Evolutionary conservation across 2,113 vertebrate genomes (phyloP).

Genomic region (Mesocricetus auratus): DNA sequence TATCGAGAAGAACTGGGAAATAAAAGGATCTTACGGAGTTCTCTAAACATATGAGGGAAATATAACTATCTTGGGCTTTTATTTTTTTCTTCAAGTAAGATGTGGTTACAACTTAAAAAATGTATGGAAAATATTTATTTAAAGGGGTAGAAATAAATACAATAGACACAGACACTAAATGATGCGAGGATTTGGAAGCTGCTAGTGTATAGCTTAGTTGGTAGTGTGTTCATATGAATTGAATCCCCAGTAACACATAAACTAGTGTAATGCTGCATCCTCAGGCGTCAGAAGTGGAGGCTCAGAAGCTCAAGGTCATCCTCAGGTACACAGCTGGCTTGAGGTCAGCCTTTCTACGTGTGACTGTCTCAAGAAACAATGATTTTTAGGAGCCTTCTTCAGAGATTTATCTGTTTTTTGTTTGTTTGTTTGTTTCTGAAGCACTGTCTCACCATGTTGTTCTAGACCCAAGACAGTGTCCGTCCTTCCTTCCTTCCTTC

Average conservation of each 20-base stretch:
- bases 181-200: neutral
- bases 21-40: neutral
- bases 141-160: neutral
- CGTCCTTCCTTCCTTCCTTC: too few relatives aligned
- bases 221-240: too few relatives aligned
- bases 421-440: neutral
- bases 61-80: neutral
- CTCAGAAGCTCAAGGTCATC: neutral
- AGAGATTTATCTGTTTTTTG: neutral
- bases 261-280: neutral
- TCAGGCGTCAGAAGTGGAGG: neutral
- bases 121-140: slow-evolving; percentile 30
- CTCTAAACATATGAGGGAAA: neutral
- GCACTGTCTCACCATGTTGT: neutral
- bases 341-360: neutral
- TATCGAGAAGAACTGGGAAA: slow-evolving; percentile 5
- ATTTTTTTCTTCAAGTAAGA: slow-evolving; percentile 11
- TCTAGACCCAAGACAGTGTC: neutral
- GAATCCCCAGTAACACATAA: neutral
- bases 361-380: neutral
- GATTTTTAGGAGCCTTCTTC: neutral
- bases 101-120: neutral
- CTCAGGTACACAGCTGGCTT: neutral
- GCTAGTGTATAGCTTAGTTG: neutral
- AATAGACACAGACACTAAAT: neutral